phyloP scores from a whole-genome alignment of 2,797 vertebrate species.

The Sebastolobus altivelis region DNA sequence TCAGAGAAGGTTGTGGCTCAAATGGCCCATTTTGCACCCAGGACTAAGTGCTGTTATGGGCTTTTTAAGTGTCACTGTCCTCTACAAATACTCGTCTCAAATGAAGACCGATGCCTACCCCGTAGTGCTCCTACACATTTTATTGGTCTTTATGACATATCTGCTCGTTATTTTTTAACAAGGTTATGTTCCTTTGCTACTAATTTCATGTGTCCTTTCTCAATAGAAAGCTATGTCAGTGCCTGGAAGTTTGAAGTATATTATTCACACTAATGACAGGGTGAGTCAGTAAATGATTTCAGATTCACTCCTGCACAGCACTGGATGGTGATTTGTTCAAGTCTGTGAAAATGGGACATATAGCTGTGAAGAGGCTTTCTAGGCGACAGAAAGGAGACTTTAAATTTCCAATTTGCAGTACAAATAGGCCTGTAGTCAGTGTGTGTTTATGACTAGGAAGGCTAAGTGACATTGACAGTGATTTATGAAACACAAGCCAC shows the following conservation, averaged over 20 bases:
- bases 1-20: constrained; percentile 42
- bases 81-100: constrained; percentile 44
- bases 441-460: constrained; percentile 38
- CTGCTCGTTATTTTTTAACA: constrained; percentile 56
- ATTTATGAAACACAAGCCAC: constrained; percentile 41
- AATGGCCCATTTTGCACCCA: constrained; percentile 52
- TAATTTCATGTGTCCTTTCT: constrained; percentile 36
- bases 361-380: constrained; percentile 18
- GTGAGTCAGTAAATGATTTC: constrained; percentile 57
- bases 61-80: constrained; percentile 56
- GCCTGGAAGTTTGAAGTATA: constrained; percentile 38
- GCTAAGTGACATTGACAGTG: constrained; percentile 38
- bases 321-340: constrained; percentile 22
- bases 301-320: constrained; percentile 13
- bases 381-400: constrained; percentile 16
- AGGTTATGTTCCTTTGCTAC: constrained; percentile 31
- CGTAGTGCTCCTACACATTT: constrained; percentile 16
- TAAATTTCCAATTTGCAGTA: constrained; percentile 44
- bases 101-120: constrained; percentile 33
- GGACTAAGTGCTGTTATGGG: constrained; percentile 50
- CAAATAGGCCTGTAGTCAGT: constrained; percentile 32
- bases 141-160: constrained; percentile 32
- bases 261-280: constrained; percentile 53
- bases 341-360: constrained; percentile 39
- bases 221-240: constrained; percentile 23